phyloP scores from a whole-genome alignment of 2,888 invertebrate genomes.

The Dorcus parallelipipedus region DNA sequence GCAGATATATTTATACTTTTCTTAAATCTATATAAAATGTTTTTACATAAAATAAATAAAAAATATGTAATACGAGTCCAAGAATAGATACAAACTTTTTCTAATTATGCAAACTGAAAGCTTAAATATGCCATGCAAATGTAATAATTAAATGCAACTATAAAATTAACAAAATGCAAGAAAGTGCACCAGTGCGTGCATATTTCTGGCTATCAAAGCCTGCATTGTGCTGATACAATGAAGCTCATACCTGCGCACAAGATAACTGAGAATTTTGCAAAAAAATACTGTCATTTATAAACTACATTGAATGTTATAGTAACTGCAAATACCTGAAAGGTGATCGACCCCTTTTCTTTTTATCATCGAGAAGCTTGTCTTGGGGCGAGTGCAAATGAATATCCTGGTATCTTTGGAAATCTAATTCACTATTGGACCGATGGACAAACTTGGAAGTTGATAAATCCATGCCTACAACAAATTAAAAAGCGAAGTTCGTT shows the following conservation, averaged over 20 bases:
- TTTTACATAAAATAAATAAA: no score
- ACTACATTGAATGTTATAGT: slow-evolving; percentile 9
- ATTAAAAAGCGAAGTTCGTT: slow-evolving; percentile 1
- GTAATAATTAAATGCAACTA: no score
- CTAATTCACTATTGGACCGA: slow-evolving; percentile 72
- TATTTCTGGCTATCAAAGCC: background rate
- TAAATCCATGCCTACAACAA: slow-evolving; percentile 8
- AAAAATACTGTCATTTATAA: slow-evolving; percentile 19
- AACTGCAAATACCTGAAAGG: slow-evolving; percentile 70
- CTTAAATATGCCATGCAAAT: no score
- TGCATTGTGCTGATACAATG: background rate
- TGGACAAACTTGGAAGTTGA: slow-evolving; percentile 51
- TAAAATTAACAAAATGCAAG: no score
- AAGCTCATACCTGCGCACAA: slow-evolving; percentile 25
- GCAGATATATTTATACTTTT: no score
- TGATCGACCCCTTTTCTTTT: slow-evolving; percentile 81
- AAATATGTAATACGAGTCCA: no score
- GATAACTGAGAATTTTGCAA: slow-evolving; percentile 26
- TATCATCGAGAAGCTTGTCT: slow-evolving; percentile 42
- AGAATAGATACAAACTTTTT: no score
- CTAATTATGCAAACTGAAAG: no score
- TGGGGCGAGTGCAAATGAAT: slow-evolving; percentile 42
- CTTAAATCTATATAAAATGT: no score
- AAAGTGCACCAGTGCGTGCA: background rate
- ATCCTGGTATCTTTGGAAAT: slow-evolving; percentile 69